phyloP scores from a whole-genome alignment of 2,888 invertebrate genomes.

The Acanthacorydalis orientalis region DNA sequence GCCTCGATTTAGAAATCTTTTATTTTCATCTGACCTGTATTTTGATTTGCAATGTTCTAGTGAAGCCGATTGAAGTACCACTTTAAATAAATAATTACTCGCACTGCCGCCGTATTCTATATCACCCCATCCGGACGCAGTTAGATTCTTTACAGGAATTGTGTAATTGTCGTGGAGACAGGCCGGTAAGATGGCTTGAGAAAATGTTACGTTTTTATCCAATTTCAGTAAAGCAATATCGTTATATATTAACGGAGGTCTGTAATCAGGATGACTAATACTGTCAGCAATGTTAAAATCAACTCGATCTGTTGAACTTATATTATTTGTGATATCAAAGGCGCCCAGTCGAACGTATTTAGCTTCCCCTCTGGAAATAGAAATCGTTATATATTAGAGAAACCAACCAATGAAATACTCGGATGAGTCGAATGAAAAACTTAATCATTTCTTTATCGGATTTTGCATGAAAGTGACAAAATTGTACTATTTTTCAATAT shows the following conservation, averaged over 20 bases:
- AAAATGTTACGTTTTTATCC: conserved; percentile 17
- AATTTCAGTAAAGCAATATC: conserved; percentile 28
- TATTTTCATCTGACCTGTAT: background rate
- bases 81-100: background rate
- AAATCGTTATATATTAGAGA: too few species aligned
- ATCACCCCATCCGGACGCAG: background rate
- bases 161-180: background rate
- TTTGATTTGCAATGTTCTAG: background rate
- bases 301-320: conserved; percentile 8
- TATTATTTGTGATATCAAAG: background rate
- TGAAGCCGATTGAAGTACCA: background rate
- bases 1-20: background rate
- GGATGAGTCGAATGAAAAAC: too few species aligned
- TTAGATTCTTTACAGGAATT: background rate
- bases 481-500: too few species aligned
- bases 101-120: background rate
- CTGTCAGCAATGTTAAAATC: conserved; percentile 14
- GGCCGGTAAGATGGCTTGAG: conserved; percentile 12
- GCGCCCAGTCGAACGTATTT: background rate
- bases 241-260: conserved; percentile 22
- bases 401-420: too few species aligned
- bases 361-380: background rate
- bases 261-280: conserved; percentile 23
- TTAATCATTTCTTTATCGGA: too few species aligned
- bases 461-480: too few species aligned